These are phyloP conservation scores for Leucoraja ocellata DNA, from an alignment of 2,797 vertebrate species.

Conservation along the genomic window DNA sequence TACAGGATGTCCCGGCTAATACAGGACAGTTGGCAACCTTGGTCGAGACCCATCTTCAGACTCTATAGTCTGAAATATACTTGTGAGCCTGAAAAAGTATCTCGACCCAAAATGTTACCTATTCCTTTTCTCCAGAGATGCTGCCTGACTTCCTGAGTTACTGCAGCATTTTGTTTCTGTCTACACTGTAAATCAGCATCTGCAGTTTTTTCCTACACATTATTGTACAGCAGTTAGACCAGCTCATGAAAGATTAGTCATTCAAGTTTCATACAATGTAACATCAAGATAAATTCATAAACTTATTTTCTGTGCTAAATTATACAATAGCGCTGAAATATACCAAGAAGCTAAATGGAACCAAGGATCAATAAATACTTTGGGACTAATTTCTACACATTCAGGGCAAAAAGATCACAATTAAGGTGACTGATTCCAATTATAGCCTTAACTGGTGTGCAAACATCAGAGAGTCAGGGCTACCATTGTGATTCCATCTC, in stretches of 20 bases:
- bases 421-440: not conserved
- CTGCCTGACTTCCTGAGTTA: no score
- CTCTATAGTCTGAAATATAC: no score
- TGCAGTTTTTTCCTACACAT: no score
- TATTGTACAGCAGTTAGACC: not conserved
- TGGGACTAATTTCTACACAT: not conserved
- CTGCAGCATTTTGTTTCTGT: no score
- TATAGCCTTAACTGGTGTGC: not conserved
- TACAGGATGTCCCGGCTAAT: no score
- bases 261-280: not conserved
- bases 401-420: not conserved
- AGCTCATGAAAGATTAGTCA: not conserved
- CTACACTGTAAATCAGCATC: no score
- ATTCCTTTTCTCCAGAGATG: no score
- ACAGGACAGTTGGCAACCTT: no score
- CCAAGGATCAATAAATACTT: not conserved
- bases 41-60: no score
- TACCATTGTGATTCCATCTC: not conserved
- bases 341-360: not conserved
- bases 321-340: no score
- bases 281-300: not conserved
- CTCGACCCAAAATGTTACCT: no score
- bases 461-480: not conserved
- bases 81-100: no score
- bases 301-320: not conserved